Conservation (phyloP, 35 echinoderm and acorn worm genomes). For the Apostichopus japonicus region DNA sequence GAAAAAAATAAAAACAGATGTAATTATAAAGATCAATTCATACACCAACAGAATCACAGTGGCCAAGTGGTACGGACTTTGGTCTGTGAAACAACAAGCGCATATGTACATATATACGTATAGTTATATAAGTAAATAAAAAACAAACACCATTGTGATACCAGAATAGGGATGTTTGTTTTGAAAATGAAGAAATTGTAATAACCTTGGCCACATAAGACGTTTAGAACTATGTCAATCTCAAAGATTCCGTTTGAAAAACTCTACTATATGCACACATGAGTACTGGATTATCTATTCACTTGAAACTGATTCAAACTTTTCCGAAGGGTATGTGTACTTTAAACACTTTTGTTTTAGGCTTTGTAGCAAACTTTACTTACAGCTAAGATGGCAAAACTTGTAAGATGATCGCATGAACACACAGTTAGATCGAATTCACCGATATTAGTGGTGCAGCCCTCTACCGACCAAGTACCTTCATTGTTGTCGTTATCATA, state of each 20-base stretch:
- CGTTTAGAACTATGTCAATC: too few relatives aligned
- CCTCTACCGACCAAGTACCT: slow-evolving; percentile 9
- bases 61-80: too few relatives aligned
- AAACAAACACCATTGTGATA: too few relatives aligned
- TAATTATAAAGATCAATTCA: neutral
- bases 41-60: too few relatives aligned
- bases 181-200: neutral
- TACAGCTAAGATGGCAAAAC: slow-evolving; percentile 14
- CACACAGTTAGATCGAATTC: slow-evolving; percentile 29
- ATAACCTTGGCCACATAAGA: neutral
- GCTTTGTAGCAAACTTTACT: neutral
- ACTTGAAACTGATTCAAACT: too few relatives aligned
- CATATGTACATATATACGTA: neutral
- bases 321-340: too few relatives aligned
- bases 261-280: too few relatives aligned
- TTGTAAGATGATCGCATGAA: slow-evolving; percentile 14
- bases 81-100: neutral
- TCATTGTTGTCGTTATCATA: neutral
- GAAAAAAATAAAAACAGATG: neutral
- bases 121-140: too few relatives aligned
- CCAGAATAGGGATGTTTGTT: too few relatives aligned
- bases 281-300: too few relatives aligned
- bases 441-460: neutral
- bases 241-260: too few relatives aligned
- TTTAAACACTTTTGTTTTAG: too few relatives aligned